Conservation (phyloP, 2,888 invertebrate genomes). For the Danaus chrysippus region DNA sequence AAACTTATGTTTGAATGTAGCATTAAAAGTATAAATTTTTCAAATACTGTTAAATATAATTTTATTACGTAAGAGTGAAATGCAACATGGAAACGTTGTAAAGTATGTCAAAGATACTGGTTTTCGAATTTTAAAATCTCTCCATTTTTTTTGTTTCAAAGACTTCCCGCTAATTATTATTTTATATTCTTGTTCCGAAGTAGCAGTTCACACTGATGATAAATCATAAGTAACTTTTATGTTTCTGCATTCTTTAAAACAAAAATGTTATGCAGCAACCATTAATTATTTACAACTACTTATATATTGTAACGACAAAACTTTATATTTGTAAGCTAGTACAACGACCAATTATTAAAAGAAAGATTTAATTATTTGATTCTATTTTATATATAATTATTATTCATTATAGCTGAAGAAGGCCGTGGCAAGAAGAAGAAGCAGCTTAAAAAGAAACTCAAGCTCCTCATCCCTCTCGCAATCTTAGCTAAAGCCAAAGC, state of each 20-base stretch:
- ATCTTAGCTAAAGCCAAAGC: conserved; percentile 83
- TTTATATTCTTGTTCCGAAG: conserved; percentile 22
- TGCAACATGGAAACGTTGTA: conserved; percentile 29
- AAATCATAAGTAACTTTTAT: conserved; percentile 11
- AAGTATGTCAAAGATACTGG: conserved; percentile 37
- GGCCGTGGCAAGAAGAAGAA: conserved; percentile 86
- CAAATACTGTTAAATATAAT: neutral
- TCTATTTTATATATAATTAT: conserved; percentile 6
- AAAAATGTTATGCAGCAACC: too few relatives aligned
- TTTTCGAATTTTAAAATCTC: conserved; percentile 34
- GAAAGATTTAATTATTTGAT: neutral
- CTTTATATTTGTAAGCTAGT: too few relatives aligned
- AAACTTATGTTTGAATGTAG: too few relatives aligned
- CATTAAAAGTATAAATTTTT: too few relatives aligned
- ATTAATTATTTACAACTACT: too few relatives aligned
- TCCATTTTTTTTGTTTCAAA: conserved; percentile 25
- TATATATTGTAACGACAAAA: too few relatives aligned
- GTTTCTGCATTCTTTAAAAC: conserved; percentile 5
- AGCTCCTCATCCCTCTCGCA: conserved; percentile 71
- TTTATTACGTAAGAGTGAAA: conserved; percentile 31
- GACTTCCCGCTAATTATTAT: conserved; percentile 25
- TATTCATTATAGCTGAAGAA: conserved; percentile 32
- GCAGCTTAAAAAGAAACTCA: conserved; percentile 74
- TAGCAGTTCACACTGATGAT: conserved; percentile 6
- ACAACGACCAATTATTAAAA: too few relatives aligned